These are phyloP conservation scores for Arnoldichthys spilopterus DNA, from an alignment of 2,797 vertebrate genomes.

Conservation along the genomic window DNA sequence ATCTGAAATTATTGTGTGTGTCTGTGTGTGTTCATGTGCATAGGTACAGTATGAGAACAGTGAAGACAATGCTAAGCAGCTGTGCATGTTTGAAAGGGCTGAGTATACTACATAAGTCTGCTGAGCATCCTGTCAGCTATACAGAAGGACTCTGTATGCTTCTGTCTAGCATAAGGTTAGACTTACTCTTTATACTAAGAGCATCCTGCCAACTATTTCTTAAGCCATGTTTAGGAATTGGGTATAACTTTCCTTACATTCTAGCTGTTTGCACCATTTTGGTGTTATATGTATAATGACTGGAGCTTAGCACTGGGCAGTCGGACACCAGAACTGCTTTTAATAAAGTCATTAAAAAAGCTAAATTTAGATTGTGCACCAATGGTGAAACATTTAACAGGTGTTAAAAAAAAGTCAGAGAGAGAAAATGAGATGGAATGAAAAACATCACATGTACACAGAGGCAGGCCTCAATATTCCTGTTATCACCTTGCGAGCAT, in stretches of 20 bases:
- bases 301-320: no score
- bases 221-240: neutral
- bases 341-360: no score
- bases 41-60: conserved; percentile 71
- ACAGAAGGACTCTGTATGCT: conserved; percentile 78
- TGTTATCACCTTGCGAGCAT: no score
- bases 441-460: no score
- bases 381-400: no score
- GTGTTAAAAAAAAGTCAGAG: no score
- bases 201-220: no score
- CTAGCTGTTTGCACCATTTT: conserved; percentile 8
- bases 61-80: conserved; percentile 85
- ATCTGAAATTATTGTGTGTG: neutral
- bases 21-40: conserved; percentile 2
- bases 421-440: no score
- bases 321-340: no score
- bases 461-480: no score
- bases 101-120: conserved; percentile 77
- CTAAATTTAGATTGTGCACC: no score
- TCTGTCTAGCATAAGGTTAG: conserved; percentile 81
- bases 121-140: conserved; percentile 73
- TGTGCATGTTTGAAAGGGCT: conserved; percentile 79
- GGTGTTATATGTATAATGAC: neutral
- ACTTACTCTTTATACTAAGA: no score
- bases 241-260: neutral